Evolutionary conservation across 1,140 invertebrate species (phyloP).

Genomic region (Drosophila baimaii): DNA sequence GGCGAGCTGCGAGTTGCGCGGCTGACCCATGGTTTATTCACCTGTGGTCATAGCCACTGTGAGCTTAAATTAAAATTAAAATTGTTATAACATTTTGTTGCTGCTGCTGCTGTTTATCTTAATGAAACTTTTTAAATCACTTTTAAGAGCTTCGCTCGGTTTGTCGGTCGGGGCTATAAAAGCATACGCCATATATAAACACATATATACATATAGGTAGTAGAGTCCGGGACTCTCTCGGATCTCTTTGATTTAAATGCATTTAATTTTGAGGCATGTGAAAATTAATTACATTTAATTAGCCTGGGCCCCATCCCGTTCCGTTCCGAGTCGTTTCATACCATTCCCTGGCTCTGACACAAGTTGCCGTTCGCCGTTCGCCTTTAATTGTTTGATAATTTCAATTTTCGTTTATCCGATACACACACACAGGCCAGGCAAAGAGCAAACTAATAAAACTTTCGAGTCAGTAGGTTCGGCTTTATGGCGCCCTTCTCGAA

Average conservation of each 20-base stretch:
- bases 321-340: conserved; percentile 15
- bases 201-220: no score
- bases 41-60: conserved; percentile 69
- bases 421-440: conserved; percentile 12
- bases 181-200: conserved; percentile 55
- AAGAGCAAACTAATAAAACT: conserved; percentile 52
- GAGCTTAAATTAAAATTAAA: conserved; percentile 72
- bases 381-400: conserved; percentile 75
- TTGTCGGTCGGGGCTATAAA: conserved; percentile 58
- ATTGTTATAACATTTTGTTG: conserved; percentile 72
- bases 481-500: conserved; percentile 39
- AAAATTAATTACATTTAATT: conserved; percentile 83
- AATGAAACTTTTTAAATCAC: conserved; percentile 82
- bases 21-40: conserved; percentile 77
- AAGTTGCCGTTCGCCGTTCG: conserved; percentile 71
- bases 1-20: background rate
- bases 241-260: conserved; percentile 77
- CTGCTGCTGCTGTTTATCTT: conserved; percentile 67
- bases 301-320: conserved; percentile 40
- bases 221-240: conserved; percentile 68
- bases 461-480: conserved; percentile 39
- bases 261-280: conserved; percentile 79
- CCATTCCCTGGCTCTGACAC: conserved; percentile 32
- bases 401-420: conserved; percentile 69
- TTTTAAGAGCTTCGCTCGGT: conserved; percentile 65